Evolutionary conservation across 2,888 invertebrate species (phyloP).

Genomic region (Cerastis rubricosa): DNA sequence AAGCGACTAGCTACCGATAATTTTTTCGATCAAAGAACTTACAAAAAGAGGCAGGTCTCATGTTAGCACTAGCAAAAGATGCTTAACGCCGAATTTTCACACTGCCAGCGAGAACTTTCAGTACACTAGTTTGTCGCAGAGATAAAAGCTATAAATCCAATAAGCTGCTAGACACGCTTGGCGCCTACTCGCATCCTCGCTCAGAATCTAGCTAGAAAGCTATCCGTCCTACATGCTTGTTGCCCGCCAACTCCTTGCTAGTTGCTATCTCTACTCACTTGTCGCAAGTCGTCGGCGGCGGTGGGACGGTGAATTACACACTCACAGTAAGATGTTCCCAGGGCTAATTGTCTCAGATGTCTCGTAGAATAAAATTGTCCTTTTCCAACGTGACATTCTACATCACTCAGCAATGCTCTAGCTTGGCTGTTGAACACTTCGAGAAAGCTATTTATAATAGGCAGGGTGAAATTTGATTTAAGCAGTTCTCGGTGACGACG

Average conservation of each 20-base stretch:
- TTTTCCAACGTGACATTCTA: slow-evolving; percentile 2
- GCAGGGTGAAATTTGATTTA: too few relatives aligned
- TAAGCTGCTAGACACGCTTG: too few relatives aligned
- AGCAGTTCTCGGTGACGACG: too few relatives aligned
- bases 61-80: too few relatives aligned
- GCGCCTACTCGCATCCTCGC: background rate
- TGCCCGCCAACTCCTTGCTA: background rate
- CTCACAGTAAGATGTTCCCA: too few relatives aligned
- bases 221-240: background rate
- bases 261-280: background rate
- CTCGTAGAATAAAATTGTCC: background rate
- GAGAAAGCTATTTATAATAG: background rate
- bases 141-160: background rate
- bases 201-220: background rate
- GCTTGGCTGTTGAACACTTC: slow-evolving; percentile 12
- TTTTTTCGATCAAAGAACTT: background rate
- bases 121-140: background rate
- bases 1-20: too few relatives aligned
- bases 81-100: too few relatives aligned
- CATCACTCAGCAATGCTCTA: background rate
- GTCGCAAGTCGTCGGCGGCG: too few relatives aligned
- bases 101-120: background rate
- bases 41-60: too few relatives aligned
- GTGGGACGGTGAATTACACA: too few relatives aligned
- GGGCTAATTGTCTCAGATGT: too few relatives aligned